phyloP scores from a whole-genome alignment of 2,113 vertebrate species.

The Ailurus styani region DNA sequence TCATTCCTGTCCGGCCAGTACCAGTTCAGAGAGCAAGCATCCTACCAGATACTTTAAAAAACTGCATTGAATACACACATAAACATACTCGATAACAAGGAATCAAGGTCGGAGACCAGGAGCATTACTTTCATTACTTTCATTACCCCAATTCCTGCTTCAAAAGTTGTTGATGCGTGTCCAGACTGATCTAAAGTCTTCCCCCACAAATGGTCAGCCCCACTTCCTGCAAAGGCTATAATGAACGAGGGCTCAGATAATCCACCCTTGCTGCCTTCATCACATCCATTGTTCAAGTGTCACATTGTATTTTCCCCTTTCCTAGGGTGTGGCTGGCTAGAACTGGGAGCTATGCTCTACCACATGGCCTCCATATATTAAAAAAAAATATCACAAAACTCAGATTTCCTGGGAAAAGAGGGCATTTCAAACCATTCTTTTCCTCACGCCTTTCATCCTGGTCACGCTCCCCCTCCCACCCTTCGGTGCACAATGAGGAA shows the following conservation, averaged over 20 bases:
- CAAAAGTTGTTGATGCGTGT: background rate
- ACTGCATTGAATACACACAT: background rate
- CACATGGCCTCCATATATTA: background rate
- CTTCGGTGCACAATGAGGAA: background rate
- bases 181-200: background rate
- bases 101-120: background rate
- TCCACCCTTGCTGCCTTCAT: background rate
- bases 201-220: background rate
- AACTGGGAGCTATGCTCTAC: background rate
- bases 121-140: background rate
- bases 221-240: background rate
- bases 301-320: background rate
- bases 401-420: background rate
- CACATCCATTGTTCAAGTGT: background rate
- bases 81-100: background rate
- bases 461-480: accelerated
- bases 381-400: background rate
- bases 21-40: background rate
- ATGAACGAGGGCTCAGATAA: background rate
- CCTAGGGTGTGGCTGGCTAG: background rate
- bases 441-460: background rate
- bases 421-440: background rate
- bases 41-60: background rate
- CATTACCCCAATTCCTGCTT: background rate
- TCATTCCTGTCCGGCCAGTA: background rate